phyloP scores from a whole-genome alignment of 2,113 vertebrate genomes.

The Macrotus californicus region DNA sequence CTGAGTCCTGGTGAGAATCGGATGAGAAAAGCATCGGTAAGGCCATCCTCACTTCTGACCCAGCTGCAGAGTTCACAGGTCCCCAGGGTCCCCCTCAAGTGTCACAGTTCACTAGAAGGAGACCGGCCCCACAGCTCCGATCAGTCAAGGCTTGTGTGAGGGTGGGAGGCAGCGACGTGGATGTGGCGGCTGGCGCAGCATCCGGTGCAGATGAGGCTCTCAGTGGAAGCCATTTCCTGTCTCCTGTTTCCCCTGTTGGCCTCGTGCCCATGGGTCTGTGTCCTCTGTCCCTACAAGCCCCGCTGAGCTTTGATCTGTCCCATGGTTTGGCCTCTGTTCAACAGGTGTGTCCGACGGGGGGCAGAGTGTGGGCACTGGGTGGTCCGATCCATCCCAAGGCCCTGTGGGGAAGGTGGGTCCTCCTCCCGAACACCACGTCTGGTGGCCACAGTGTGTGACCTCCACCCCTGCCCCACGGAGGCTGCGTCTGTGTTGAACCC shows the following conservation, averaged over 20 bases:
- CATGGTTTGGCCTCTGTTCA: background rate
- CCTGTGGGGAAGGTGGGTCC: background rate
- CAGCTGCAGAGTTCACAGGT: background rate
- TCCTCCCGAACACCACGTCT: no score
- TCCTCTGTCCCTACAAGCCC: accelerated
- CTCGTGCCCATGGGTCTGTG: accelerated
- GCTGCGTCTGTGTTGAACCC: accelerated
- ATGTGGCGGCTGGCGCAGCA: accelerated
- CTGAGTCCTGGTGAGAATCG: accelerated
- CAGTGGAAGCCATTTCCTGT: background rate
- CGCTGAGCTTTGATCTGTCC: background rate
- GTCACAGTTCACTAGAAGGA: no score
- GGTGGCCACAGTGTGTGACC: no score
- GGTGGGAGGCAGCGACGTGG: background rate
- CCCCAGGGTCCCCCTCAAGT: background rate
- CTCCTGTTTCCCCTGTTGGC: background rate
- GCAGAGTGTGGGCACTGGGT: background rate
- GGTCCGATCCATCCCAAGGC: no score
- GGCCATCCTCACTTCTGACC: no score
- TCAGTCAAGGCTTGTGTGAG: background rate
- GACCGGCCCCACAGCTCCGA: background rate
- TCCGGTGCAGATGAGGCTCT: accelerated
- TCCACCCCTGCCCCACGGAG: accelerated
- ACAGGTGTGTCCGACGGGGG: accelerated
- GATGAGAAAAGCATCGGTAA: background rate